Percentiles rank a stretch among this genome's conserved stretches.
phyloP scores from a whole-genome alignment of 2,797 vertebrate species.

The Galagoides demidoff region DNA sequence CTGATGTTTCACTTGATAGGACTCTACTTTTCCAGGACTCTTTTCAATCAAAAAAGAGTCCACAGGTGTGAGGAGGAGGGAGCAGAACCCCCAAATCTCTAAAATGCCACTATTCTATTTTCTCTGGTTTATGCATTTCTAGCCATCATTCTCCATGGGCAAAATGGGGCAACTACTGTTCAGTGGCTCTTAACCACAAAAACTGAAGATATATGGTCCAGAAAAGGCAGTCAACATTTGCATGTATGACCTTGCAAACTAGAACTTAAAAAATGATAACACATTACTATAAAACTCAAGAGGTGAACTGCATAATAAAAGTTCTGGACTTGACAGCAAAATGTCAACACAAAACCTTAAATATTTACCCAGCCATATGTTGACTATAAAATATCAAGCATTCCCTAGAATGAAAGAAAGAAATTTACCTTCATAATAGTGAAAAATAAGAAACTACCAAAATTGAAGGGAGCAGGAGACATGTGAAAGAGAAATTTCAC shows the following conservation, averaged over 20 bases:
- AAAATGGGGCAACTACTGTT: neutral
- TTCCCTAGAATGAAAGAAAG: constrained; percentile 47
- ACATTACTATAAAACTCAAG: constrained; percentile 34
- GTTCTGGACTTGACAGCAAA: constrained; percentile 39
- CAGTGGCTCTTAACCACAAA: neutral
- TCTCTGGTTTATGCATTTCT: neutral
- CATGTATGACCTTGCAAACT: constrained; percentile 9
- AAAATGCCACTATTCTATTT: neutral
- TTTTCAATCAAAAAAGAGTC: neutral
- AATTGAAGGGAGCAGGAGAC: neutral
- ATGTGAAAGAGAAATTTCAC: neutral
- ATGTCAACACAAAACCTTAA: constrained; percentile 61
- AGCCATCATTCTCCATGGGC: neutral
- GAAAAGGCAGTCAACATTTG: constrained; percentile 36
- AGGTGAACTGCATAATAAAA: constrained; percentile 40
- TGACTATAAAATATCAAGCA: constrained; percentile 12
- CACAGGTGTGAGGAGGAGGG: neutral
- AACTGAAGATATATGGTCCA: neutral
- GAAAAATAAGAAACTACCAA: neutral
- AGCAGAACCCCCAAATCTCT: neutral
- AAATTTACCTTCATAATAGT: neutral
- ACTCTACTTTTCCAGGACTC: neutral
- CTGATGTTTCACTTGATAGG: neutral
- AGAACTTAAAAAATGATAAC: neutral
- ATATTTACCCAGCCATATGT: constrained; percentile 56